These are phyloP conservation scores for Molorchus minor DNA, from an alignment of 2,888 invertebrate genomes.

Conservation along the genomic window DNA sequence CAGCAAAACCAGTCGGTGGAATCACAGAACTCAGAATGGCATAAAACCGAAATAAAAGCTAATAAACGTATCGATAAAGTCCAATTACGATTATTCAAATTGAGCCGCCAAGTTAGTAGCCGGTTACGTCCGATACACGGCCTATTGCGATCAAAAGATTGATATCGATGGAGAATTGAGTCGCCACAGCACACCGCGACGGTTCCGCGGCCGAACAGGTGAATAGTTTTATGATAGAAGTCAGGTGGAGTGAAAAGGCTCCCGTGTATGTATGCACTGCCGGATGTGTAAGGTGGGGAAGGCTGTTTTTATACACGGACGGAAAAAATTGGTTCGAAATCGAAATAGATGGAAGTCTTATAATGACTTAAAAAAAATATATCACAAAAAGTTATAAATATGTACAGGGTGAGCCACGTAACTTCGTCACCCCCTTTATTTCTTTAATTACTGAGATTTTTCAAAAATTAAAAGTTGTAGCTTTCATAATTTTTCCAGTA, in stretches of 20 bases:
- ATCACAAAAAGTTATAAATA: too few species aligned
- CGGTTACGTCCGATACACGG: background rate
- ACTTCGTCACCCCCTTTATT: too few species aligned
- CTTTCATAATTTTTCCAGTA: too few species aligned
- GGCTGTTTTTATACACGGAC: slow-evolving; percentile 28
- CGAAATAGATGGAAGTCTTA: too few species aligned
- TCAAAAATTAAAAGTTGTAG: too few species aligned
- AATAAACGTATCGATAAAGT: slow-evolving; percentile 14
- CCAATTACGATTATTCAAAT: slow-evolving; percentile 1
- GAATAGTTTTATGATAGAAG: slow-evolving; percentile 51
- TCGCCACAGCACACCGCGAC: slow-evolving; percentile 44
- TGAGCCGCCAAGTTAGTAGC: slow-evolving; percentile 12
- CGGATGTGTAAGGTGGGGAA: slow-evolving; percentile 45
- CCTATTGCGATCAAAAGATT: background rate
- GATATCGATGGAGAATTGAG: slow-evolving; percentile 32
- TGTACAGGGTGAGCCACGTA: too few species aligned
- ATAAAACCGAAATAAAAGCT: slow-evolving; percentile 1
- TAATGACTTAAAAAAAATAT: too few species aligned
- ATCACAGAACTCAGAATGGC: background rate
- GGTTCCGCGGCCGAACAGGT: slow-evolving; percentile 46
- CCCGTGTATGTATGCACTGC: slow-evolving; percentile 37
- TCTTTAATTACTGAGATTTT: too few species aligned
- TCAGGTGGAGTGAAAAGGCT: slow-evolving; percentile 49
- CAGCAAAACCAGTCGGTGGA: slow-evolving; percentile 11
- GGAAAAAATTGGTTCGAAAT: slow-evolving; percentile 31